phyloP scores from a whole-genome alignment of 2,797 vertebrate genomes.

The Sebastes hopkinsi region DNA sequence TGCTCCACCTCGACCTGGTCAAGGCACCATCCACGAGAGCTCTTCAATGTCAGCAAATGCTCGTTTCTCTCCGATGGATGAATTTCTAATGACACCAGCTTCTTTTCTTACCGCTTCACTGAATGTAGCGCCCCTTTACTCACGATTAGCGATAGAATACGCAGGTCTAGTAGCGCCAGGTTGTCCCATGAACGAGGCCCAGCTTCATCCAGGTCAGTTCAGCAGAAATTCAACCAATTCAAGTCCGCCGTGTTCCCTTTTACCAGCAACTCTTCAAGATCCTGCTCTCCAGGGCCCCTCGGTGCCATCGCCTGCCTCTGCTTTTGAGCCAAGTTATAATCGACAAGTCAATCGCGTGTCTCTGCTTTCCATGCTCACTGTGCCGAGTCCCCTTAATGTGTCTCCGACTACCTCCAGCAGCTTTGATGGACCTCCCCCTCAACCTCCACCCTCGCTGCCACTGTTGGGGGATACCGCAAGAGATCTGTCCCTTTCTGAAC shows the following conservation, averaged over 20 bases:
- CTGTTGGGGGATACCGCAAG: neutral
- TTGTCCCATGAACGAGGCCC: neutral
- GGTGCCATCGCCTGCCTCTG: neutral
- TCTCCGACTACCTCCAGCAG: constrained; percentile 30
- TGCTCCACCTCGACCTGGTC: neutral
- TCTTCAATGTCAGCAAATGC: neutral
- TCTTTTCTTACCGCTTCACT: neutral
- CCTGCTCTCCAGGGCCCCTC: neutral
- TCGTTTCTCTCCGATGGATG: neutral
- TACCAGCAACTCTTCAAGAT: neutral
- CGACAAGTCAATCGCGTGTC: neutral
- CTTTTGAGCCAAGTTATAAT: neutral
- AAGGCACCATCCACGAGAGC: neutral
- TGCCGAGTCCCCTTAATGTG: constrained; percentile 27
- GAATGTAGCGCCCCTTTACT: neutral
- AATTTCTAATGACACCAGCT: neutral
- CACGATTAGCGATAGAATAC: neutral
- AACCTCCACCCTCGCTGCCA: neutral
- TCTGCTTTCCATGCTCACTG: constrained; percentile 53
- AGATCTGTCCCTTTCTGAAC: constrained; percentile 50
- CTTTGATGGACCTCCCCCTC: neutral
- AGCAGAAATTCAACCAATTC: neutral
- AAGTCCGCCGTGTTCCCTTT: neutral
- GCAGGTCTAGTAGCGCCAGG: neutral
- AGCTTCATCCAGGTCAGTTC: neutral